Conservation (phyloP, 2,113 vertebrate genomes). For the Platichthys flesus region DNA sequence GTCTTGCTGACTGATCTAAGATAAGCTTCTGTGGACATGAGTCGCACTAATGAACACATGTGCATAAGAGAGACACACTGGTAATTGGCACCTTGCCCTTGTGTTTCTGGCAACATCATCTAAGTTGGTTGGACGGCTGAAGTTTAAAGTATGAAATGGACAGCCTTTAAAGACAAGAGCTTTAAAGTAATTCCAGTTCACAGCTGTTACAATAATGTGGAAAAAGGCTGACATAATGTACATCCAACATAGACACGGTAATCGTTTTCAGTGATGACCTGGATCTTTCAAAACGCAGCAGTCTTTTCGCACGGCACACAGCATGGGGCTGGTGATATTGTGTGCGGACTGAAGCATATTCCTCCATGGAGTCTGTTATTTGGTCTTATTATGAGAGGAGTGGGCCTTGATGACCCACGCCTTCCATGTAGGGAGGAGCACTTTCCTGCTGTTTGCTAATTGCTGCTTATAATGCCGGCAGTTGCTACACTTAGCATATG, state of each 20-base stretch:
- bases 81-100: conserved; percentile 42
- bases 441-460: conserved; percentile 49
- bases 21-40: conserved; percentile 35
- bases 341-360: not conserved
- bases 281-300: conserved; percentile 1
- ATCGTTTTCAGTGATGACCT: not conserved
- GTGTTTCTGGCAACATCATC: conserved; percentile 1
- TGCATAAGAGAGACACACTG: not conserved
- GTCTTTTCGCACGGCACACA: not conserved
- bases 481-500: conserved; percentile 8
- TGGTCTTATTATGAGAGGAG: conserved; percentile 34
- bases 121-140: conserved; percentile 4
- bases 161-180: conserved; percentile 2
- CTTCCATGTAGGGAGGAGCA: conserved; percentile 16
- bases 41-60: conserved; percentile 40
- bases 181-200: conserved; percentile 14
- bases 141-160: not conserved
- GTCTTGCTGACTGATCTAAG: conserved; percentile 35
- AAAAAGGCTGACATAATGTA: conserved; percentile 20
- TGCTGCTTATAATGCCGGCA: conserved; percentile 38
- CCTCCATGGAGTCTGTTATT: conserved; percentile 40
- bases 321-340: conserved; percentile 20
- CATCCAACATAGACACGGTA: not conserved
- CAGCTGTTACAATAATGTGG: conserved; percentile 5
- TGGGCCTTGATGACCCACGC: conserved; percentile 10